Evolutionary conservation across 2,888 invertebrate genomes (phyloP).

Genomic region (Nowickia ferox): DNA sequence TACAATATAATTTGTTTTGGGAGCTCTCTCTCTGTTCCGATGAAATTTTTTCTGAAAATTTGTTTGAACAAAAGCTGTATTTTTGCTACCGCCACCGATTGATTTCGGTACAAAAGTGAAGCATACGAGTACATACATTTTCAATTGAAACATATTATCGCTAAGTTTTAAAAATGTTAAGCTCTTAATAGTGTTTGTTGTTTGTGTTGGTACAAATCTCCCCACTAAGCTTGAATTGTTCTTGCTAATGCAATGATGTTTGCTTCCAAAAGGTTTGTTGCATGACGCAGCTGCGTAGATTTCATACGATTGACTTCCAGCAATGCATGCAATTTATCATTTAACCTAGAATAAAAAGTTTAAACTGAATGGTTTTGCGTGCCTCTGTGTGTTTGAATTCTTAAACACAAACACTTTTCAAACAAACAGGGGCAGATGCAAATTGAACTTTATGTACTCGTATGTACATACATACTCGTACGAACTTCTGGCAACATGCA

Average conservation of each 20-base stretch:
- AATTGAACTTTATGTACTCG: conserved; percentile 41
- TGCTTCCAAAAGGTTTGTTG: conserved; percentile 67
- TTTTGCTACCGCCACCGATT: too few species aligned
- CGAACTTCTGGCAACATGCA: conserved; percentile 41
- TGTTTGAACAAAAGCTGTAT: too few species aligned
- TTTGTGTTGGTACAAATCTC: neutral
- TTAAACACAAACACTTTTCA: conserved; percentile 13
- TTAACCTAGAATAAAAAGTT: conserved; percentile 45
- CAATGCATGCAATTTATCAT: conserved; percentile 71
- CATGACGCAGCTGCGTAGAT: conserved; percentile 71
- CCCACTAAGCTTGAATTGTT: conserved; percentile 49
- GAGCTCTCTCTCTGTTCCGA: too few species aligned
- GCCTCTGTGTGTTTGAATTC: neutral
- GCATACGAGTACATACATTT: too few species aligned
- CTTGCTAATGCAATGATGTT: conserved; percentile 23
- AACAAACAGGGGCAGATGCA: conserved; percentile 56
- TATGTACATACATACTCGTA: too few species aligned
- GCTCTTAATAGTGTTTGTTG: too few species aligned
- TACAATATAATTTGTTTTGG: too few species aligned
- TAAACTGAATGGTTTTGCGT: neutral
- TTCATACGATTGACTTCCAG: conserved; percentile 68
- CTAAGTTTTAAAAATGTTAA: neutral
- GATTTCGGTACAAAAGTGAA: too few species aligned
- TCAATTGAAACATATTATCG: too few species aligned
- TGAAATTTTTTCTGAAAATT: too few species aligned